Conservation (phyloP, 2,113 vertebrate genomes). For the Malurus melanocephalus region DNA sequence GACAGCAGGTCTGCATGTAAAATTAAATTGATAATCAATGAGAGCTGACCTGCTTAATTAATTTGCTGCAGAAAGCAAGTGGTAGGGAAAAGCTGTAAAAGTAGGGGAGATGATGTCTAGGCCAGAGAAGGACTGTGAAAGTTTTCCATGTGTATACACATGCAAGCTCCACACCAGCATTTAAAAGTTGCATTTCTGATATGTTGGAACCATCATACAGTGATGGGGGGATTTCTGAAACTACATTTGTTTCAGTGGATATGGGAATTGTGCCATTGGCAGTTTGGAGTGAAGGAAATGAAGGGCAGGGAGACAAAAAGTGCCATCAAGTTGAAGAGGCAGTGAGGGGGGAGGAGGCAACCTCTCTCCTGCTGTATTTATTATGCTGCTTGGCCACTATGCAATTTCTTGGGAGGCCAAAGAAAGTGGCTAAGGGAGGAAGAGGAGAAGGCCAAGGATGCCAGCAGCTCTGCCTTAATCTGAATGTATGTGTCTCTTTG, state of each 20-base stretch:
- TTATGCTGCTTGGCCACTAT: slow-evolving; percentile 40
- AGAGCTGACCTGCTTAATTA: slow-evolving; percentile 56
- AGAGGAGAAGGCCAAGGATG: slow-evolving; percentile 1
- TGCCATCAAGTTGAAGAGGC: background rate
- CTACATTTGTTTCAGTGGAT: slow-evolving; percentile 45
- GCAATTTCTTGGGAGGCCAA: background rate
- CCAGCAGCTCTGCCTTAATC: slow-evolving; percentile 16
- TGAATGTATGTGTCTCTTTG: slow-evolving; percentile 7
- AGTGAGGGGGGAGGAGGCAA: background rate
- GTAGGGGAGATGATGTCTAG: background rate
- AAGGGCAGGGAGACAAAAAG: background rate
- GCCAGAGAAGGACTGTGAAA: background rate
- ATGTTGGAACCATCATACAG: background rate
- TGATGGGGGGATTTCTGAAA: slow-evolving; percentile 13
- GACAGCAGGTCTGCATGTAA: slow-evolving; percentile 5
- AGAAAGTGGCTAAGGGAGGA: background rate
- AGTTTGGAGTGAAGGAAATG: slow-evolving; percentile 9
- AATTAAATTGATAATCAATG: slow-evolving; percentile 64
- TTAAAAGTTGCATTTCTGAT: slow-evolving; percentile 23
- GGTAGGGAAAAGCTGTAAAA: background rate
- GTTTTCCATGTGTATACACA: background rate
- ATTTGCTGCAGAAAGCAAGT: slow-evolving; percentile 53
- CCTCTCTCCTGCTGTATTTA: slow-evolving; percentile 27
- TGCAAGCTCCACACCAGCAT: background rate
- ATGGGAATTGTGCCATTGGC: slow-evolving; percentile 39